Conservation (phyloP, 2,888 invertebrate genomes). For the Cacoxenus indagator region DNA sequence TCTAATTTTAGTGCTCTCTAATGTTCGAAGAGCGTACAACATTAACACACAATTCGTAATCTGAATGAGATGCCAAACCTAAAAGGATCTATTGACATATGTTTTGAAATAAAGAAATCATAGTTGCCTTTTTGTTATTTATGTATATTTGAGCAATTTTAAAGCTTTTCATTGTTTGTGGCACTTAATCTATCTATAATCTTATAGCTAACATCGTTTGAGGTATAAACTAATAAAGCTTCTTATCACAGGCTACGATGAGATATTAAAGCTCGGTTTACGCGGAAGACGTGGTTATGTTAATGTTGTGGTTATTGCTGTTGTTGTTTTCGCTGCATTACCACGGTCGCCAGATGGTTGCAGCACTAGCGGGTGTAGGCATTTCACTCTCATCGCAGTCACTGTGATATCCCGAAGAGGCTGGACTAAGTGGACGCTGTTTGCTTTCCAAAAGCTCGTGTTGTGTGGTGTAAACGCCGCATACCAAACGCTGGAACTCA, state of each 20-base stretch:
- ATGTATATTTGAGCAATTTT: too few relatives aligned
- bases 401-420: constrained; percentile 69
- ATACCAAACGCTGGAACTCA: constrained; percentile 76
- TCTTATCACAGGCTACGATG: constrained; percentile 34
- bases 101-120: too few relatives aligned
- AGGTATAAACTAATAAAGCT: constrained; percentile 37
- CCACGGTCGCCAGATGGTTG: constrained; percentile 61
- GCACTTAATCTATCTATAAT: constrained; percentile 8
- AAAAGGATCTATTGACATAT: too few relatives aligned
- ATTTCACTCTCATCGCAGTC: constrained; percentile 52
- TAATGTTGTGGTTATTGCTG: constrained; percentile 11
- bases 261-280: constrained; percentile 35
- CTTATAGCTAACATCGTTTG: constrained; percentile 19
- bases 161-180: too few relatives aligned
- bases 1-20: too few relatives aligned
- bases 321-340: constrained; percentile 28
- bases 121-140: too few relatives aligned
- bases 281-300: constrained; percentile 43
- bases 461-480: constrained; percentile 39
- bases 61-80: too few relatives aligned
- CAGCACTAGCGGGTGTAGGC: constrained; percentile 32
- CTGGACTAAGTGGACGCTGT: constrained; percentile 60
- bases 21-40: too few relatives aligned
- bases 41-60: too few relatives aligned
- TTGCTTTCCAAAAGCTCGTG: neutral